Evolutionary conservation across 2,888 invertebrate genomes (phyloP).

Genomic region (Bembecia ichneumoniformis): DNA sequence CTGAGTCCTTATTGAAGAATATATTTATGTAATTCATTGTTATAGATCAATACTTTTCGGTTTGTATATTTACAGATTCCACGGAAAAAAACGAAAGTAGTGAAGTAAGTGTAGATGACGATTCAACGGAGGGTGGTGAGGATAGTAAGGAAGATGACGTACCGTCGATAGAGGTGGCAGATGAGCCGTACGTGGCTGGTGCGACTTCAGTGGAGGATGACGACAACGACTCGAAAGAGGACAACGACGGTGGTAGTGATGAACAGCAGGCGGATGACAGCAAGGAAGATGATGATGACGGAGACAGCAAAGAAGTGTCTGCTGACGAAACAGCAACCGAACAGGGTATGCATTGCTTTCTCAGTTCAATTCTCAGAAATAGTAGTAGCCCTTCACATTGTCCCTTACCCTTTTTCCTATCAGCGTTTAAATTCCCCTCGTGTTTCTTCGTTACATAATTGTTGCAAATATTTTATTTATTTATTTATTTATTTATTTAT

Average conservation of each 20-base stretch:
- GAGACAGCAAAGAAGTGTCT: slow-evolving; percentile 54
- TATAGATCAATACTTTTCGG: background rate
- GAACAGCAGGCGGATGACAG: slow-evolving; percentile 37
- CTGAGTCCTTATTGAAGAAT: background rate
- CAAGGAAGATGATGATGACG: slow-evolving; percentile 36
- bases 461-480: too few species aligned
- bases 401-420: too few species aligned
- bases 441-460: too few species aligned
- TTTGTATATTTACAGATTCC: slow-evolving; percentile 36
- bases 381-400: too few species aligned
- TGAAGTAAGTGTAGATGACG: slow-evolving; percentile 61
- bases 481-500: too few species aligned
- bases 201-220: slow-evolving; percentile 55
- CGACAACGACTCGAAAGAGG: slow-evolving; percentile 46
- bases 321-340: slow-evolving; percentile 63
- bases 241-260: slow-evolving; percentile 39
- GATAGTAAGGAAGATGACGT: slow-evolving; percentile 42
- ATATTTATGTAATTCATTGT: background rate
- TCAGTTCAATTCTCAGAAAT: too few species aligned
- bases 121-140: slow-evolving; percentile 59
- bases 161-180: slow-evolving; percentile 59
- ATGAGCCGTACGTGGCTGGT: slow-evolving; percentile 61
- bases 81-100: slow-evolving; percentile 65
- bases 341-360: slow-evolving; percentile 30
- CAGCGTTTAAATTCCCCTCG: too few species aligned